Evolutionary conservation across 2,888 invertebrate species (phyloP), one percentile per base, ranked within the genome.

Genomic region (Agapostemon virescens): DNA sequence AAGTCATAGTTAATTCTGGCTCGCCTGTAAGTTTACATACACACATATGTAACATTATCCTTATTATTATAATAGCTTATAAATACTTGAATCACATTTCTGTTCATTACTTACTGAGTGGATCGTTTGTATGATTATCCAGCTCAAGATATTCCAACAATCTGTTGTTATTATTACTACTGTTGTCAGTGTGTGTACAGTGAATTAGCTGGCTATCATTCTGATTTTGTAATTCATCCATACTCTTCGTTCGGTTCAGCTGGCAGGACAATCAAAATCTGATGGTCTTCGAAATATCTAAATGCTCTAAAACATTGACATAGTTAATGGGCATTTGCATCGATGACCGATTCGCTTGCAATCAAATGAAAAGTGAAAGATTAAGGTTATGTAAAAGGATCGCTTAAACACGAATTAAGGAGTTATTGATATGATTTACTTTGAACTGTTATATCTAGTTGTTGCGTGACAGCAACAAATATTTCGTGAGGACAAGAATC

Each of bases 1-100:
- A 82, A 66, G 78, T 85, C 33, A 87, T 75, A 11, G 83, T 82
- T 66, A 83, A 70, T 68, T 87, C 87, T 0, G 86, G 86, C 23
- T 70, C 64, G 3, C 77, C 87, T 87, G 63, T 7, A 77, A 81
- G 42, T 58, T 42, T 9, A 64, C 17, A 75, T 4, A 70, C 36
- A 9, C 38, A 15, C 26, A 26, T 33, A 2, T 30, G 26, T 13
- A 26, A 38, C 11, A 52, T 45, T 26, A 55, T 26, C 11, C 33
- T 45, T 11, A 52, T 52, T 26, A 68, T 36, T 52, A 36, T 13
- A 0, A 20, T 36, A 36, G 5, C 7, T 63, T 58, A 42, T 0
- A 20, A 13, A 61, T 17, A 33, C 75, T 17, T 7, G 38, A 69
- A 6, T 42, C 1, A 13, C 13, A 20, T 26, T 61, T 68, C 9